Percentiles rank a stretch among this genome's conserved stretches.
Evolutionary conservation across 2,113 vertebrate genomes (phyloP).

Genomic region (Garra rufa): DNA sequence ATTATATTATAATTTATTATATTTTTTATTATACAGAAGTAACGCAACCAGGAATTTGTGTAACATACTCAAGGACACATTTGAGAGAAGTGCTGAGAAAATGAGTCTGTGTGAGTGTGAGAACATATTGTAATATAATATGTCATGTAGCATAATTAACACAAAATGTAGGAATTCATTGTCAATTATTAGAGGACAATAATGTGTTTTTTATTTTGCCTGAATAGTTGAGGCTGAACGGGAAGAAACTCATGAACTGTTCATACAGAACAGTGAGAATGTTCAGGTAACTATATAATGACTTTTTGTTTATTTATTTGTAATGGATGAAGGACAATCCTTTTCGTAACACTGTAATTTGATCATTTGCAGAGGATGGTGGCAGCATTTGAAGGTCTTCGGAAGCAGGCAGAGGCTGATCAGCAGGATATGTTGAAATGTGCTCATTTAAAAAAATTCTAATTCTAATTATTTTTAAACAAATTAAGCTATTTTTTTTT

Average conservation of each 20-base stretch:
- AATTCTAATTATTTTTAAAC: background rate
- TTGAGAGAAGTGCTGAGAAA: slow-evolving; percentile 84
- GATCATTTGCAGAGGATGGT: slow-evolving; percentile 80
- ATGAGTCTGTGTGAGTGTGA: slow-evolving; percentile 85
- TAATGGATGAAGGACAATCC: background rate
- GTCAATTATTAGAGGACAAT: background rate
- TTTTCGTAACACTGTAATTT: background rate
- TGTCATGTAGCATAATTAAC: background rate
- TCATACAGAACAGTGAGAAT: slow-evolving; percentile 81
- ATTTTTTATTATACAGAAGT: slow-evolving; percentile 73
- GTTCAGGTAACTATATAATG: slow-evolving; percentile 79
- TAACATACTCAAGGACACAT: slow-evolving; percentile 88
- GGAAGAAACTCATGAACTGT: slow-evolving; percentile 86
- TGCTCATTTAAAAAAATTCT: too few relatives aligned
- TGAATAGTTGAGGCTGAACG: slow-evolving; percentile 88
- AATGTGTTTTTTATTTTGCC: slow-evolving; percentile 35
- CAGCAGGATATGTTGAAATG: slow-evolving; percentile 84
- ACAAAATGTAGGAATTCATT: background rate
- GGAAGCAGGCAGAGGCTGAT: slow-evolving; percentile 80
- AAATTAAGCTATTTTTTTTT: background rate
- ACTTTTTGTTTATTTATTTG: background rate
- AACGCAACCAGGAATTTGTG: slow-evolving; percentile 86
- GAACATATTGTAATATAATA: background rate
- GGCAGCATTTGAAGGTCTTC: slow-evolving; percentile 85
- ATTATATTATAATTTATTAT: background rate